These are phyloP conservation scores for Pagrus major DNA, from an alignment of 2,113 vertebrate genomes.

Conservation along the genomic window DNA sequence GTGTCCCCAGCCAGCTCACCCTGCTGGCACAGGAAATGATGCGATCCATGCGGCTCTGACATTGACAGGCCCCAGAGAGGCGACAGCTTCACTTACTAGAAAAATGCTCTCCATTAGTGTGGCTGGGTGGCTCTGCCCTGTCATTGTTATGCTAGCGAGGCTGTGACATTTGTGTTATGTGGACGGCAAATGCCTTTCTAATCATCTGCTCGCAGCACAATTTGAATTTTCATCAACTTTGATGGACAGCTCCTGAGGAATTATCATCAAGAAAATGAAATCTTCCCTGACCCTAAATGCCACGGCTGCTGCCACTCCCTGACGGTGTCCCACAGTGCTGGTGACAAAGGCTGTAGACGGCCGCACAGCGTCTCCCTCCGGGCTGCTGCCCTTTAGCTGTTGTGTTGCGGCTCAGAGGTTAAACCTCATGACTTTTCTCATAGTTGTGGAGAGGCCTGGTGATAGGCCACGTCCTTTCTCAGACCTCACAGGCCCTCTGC, in stretches of 20 bases:
- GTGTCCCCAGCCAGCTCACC: conserved; percentile 73
- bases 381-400: conserved; percentile 65
- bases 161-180: conserved; percentile 77
- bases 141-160: conserved; percentile 78
- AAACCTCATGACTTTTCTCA: conserved; percentile 72
- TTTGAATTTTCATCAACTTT: conserved; percentile 80
- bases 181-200: conserved; percentile 78
- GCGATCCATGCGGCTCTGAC: conserved; percentile 80
- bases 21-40: conserved; percentile 82
- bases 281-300: conserved; percentile 68
- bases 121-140: conserved; percentile 69
- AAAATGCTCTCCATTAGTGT: conserved; percentile 79
- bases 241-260: conserved; percentile 74
- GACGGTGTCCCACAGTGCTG: conserved; percentile 55
- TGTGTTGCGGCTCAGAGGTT: conserved; percentile 65
- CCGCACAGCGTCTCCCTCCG: conserved; percentile 44
- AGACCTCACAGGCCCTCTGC: conserved; percentile 46
- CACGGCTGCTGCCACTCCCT: conserved; percentile 49
- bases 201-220: conserved; percentile 70
- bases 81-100: conserved; percentile 79
- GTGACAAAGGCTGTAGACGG: conserved; percentile 64
- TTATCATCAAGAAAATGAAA: conserved; percentile 70
- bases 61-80: conserved; percentile 81
- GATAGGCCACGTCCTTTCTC: conserved; percentile 61
- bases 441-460: conserved; percentile 49